Base-by-base conservation (phyloP, 2,888 invertebrate genomes). In the Drosophila cyrtoloma region DNA sequence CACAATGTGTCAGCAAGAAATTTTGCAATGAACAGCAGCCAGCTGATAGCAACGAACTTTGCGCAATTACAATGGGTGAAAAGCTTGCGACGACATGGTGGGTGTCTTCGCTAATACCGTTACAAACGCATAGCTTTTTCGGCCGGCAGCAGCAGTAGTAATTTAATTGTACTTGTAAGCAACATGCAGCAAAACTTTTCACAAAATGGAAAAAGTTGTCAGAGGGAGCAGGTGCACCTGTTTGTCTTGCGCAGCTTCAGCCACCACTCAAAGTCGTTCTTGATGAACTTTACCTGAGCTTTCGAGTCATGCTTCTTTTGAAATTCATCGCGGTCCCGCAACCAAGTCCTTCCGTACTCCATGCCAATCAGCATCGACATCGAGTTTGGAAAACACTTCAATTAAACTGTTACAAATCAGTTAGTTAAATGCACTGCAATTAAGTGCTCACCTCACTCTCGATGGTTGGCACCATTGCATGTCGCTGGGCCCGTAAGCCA, bases 211-310 rank as follows among this genome's bases (percentile, higher is more conserved):
- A 6, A 5, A 33, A 28, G 35, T n/a, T 35, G 7, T 89, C 65
- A 71, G n/a, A 68, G 60, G 56, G 68, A 14, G 26, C 90, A 90
- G 62, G 84, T 79, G 7, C 68, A 57, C 39, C 72, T 85, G 22
- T 72, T 62, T 5, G 88, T 77, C 44, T 77, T 76, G 12, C 79
- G 90, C 59, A 86, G 67, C 12, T 81, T 79, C 3, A 92, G 63
- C 91, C 91, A 91, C 76, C 80, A 83, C 1, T 82, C 68, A 37
- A 77, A 90, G 44, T 92, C 88, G 35, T 92, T 92, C 35, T 72
- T 71, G 7, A 91, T 87, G 6, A 65, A 50, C 67, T 87, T 89
- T 3, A 63, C 33, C 47, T 78, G 86, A 3, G 47, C 75, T 9
- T 57, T 42, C 7, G 16, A n/a, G 2, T 64, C 50, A 1, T 67